Percentiles rank a stretch among this genome's conserved stretches.
phyloP scores from a whole-genome alignment of 2,113 vertebrate species.

The Cyprinodon tularosa region DNA sequence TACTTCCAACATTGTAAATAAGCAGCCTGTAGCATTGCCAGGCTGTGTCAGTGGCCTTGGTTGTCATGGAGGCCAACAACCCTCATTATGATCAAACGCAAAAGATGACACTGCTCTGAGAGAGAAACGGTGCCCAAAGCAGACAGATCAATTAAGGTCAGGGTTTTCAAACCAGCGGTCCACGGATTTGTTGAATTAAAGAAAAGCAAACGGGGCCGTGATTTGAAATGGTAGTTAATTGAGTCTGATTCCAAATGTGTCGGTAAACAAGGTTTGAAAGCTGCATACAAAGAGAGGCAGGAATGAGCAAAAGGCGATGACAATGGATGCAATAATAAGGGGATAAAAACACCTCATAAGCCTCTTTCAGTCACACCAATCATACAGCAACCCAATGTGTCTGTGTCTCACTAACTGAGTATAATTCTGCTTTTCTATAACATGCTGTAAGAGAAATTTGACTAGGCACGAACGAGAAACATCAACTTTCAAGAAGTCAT shows the following conservation, averaged over 20 bases:
- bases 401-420: neutral
- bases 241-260: slow-evolving; percentile 33
- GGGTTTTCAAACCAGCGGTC: slow-evolving; percentile 47
- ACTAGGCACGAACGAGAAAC: neutral
- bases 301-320: slow-evolving; percentile 1
- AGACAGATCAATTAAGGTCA: slow-evolving; percentile 67
- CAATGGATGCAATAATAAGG: slow-evolving; percentile 13
- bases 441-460: neutral
- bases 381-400: neutral
- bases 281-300: slow-evolving; percentile 10
- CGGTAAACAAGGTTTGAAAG: slow-evolving; percentile 34
- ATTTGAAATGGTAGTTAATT: slow-evolving; percentile 43
- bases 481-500: neutral
- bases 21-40: slow-evolving; percentile 49
- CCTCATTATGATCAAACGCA: slow-evolving; percentile 71
- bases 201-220: slow-evolving; percentile 20
- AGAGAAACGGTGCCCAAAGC: slow-evolving; percentile 52
- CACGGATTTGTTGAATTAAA: slow-evolving; percentile 28
- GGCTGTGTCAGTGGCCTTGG: slow-evolving; percentile 61
- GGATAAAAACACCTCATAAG: slow-evolving; percentile 4
- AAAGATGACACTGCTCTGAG: slow-evolving; percentile 52
- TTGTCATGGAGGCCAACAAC: slow-evolving; percentile 74
- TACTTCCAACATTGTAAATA: slow-evolving; percentile 67
- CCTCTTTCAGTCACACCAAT: neutral
- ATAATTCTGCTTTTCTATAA: neutral